Base-by-base conservation (phyloP, 2,113 vertebrate species). In the Setophaga petechia region DNA sequence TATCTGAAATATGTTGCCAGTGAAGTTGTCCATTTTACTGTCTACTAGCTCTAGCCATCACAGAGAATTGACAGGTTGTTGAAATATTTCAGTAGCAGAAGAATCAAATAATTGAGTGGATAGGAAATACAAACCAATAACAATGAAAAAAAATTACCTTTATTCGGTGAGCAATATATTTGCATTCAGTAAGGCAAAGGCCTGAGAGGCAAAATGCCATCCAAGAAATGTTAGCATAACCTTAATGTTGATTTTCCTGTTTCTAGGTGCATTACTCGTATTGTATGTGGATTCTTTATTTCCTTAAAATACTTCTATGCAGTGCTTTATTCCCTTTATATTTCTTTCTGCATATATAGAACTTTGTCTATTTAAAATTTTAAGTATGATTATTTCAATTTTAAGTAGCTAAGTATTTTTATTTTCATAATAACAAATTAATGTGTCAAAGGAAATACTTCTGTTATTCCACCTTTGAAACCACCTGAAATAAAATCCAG, bases 191-290 rank as follows among this genome's bases (percentile, higher is more conserved):
- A 59, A 87, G 10, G 31, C 30, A 72, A 11, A 66, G 43, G 43
- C 33, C 23, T 0, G 0, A 28, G 21, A 35, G 16, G 18, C 72
- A 63, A 87, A 82, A 66, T 61, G 5, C 39, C 4, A 27, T 86
- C 23, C 13, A 49, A n/a, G 30, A 86, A 88, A 33, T 37, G 4
- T 21, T 89, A 76, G 14, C 6, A 15, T 89, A 61, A 57, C 39
- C 8, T 68, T 80, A 49, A 54, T 73, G 51, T 62, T 20, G 20
- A 61, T 30, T 18, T 90, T 75, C 13, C 2, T 55, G 1, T 66
- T 86, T 94, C 9, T 28, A 39, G 31, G 24, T 69, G 31, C 35
- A 62, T 39, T 39, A 62, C 24, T 8, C 35, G 13, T 25, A 28
- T 39, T 88, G 9, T 89, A 41, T 23, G 10, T 62, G 51, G 7